A percentile compares a stretch with the other conserved stretches of the same genome.
Conservation (phyloP, 2,888 invertebrate species). For the Tetranychus piercei region DNA sequence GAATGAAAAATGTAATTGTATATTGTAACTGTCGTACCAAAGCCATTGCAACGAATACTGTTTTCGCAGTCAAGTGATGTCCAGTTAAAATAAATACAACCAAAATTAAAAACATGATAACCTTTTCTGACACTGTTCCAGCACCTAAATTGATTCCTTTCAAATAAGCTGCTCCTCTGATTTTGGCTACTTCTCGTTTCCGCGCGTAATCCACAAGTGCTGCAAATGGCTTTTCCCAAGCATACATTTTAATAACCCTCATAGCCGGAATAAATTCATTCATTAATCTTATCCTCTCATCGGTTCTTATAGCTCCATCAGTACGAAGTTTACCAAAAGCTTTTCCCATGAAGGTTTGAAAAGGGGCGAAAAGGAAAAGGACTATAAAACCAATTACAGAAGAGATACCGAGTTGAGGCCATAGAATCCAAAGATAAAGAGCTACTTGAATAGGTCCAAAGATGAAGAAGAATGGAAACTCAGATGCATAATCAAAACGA, state of each 20-base stretch:
- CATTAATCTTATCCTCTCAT: constrained; percentile 75
- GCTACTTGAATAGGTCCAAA: constrained; percentile 54
- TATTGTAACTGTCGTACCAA: constrained; percentile 68
- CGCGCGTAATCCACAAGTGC: constrained; percentile 56
- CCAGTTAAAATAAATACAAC: constrained; percentile 49
- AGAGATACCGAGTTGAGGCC: constrained; percentile 49
- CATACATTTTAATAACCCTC: constrained; percentile 88
- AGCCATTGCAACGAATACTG: constrained; percentile 61
- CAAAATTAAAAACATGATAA: constrained; percentile 60
- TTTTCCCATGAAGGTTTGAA: constrained; percentile 37
- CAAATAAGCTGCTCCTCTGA: constrained; percentile 44
- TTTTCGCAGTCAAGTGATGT: constrained; percentile 47
- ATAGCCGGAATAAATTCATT: constrained; percentile 82
- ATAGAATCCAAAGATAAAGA: constrained; percentile 57
- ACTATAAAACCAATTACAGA: constrained; percentile 55
- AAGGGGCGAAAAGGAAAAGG: constrained; percentile 56
- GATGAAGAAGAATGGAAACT: background rate
- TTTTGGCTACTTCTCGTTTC: constrained; percentile 47
- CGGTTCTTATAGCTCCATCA: constrained; percentile 63
- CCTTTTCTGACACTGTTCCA: constrained; percentile 51
- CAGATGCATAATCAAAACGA: constrained; percentile 49
- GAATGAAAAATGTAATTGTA: constrained; percentile 60
- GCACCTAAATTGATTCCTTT: constrained; percentile 46
- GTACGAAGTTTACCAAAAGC: constrained; percentile 42
- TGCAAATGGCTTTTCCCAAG: constrained; percentile 77